Evolutionary conservation across 2,888 invertebrate genomes (phyloP).

Genomic region (Lasioglossum figueresi): DNA sequence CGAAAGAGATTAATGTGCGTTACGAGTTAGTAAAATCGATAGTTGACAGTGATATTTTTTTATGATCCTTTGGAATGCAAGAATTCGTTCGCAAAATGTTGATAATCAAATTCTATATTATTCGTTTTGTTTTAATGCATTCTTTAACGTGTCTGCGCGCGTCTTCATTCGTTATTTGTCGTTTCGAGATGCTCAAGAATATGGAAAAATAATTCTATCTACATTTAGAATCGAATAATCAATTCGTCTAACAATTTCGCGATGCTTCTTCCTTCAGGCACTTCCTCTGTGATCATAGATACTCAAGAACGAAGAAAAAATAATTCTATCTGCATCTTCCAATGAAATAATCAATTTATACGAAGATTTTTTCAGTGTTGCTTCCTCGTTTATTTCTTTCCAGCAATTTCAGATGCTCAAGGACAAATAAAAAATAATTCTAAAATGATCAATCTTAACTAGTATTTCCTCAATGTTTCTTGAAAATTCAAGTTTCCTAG

Average conservation of each 20-base stretch:
- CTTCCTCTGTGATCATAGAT: conserved; percentile 1
- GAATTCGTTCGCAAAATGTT: too few relatives aligned
- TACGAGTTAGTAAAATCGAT: not conserved
- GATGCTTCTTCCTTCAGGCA: not conserved
- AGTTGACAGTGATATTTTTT: not conserved
- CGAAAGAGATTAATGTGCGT: not conserved
- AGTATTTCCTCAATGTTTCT: not conserved
- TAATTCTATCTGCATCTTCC: not conserved
- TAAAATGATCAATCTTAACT: not conserved
- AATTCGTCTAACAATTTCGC: not conserved
- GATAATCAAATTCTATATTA: too few relatives aligned
- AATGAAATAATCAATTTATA: not conserved
- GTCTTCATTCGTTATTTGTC: not conserved
- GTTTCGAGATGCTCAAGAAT: not conserved
- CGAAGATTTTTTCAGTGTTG: not conserved
- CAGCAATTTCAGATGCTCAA: not conserved
- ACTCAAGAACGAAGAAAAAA: not conserved
- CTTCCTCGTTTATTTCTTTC: not conserved
- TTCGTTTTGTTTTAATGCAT: not conserved
- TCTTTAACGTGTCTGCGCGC: not conserved
- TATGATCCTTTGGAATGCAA: not conserved
- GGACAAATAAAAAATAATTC: not conserved
- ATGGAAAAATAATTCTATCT: not conserved
- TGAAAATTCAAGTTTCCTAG: not conserved
- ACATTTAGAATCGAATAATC: not conserved